Base-by-base conservation (phyloP, 1,140 invertebrate species). In the Trialeurodes vaporariorum region DNA sequence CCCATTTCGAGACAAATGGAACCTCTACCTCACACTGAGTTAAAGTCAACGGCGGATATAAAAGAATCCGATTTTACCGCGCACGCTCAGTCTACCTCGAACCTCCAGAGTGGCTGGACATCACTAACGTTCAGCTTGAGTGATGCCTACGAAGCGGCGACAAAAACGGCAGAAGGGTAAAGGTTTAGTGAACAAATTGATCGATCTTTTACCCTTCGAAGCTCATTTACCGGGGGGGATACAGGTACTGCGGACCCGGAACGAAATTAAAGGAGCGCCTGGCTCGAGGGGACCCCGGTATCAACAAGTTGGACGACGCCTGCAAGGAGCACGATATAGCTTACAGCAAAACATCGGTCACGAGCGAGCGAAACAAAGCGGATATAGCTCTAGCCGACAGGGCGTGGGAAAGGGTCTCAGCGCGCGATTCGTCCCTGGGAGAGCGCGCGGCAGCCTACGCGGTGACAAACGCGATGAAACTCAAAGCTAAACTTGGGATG, bases 271-370 rank as follows among this genome's bases (percentile, higher is more conserved):
- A 71, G 61, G 71, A 77, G 73, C 71, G 79, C 63, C 72, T 81
- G 72, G 49, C 27, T 1, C 22, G 26, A 60, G 68, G 63, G 25
- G 72, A 77, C 70, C 34, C 58, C 40, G 75, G 77, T 27, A 75
- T 81, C 24, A 81, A 81, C 74, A 68, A 63, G 40, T 72, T 82
- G 26, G 79, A 82, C 71, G 40, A 71, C 64, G 72, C 76, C 17
- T 80, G 79, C 66, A 78, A 76, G 71, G 64, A 75, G 25, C 81
- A 81, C 68, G 77, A 81, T 73, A 79, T 82, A 64, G 72, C 74
- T 5, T 81, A 81, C 71, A 70, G 71, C 0, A 67, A 78, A 67
- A 27, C 25, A 12, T 25, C 34, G 17, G 71, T 71, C 62, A 73
- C 73, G 61, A 24, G 66, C 26, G 68, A 70, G 40, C 72, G 79